Base-by-base conservation (phyloP, 2,113 vertebrate species). In the Cyanoramphus novaezelandiae region DNA sequence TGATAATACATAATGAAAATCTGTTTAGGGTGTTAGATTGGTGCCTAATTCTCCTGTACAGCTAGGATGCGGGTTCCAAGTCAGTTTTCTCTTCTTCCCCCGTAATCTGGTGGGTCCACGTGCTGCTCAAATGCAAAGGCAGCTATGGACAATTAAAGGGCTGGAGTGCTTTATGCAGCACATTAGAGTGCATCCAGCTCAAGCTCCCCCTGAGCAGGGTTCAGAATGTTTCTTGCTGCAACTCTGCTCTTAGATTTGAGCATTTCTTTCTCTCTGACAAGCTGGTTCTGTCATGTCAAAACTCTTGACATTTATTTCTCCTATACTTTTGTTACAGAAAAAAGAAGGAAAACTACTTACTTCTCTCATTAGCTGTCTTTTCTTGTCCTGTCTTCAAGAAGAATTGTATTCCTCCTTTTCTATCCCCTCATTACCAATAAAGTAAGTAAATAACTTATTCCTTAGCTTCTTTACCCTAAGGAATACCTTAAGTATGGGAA, bases 141-240 rank as follows among this genome's bases (percentile, higher is more conserved):
- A 72, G 0, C 35, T 1, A 1, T 15, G 53, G 27, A 24, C 1
- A 3, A 23, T 35, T 28, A 47, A 86, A 75, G 43, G 57, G 23
- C 43, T 50, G 41, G 10, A 75, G 31, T 46, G 24, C 46, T 82
- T 75, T 71, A n/a, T 44, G 49, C 33, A 64, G 52, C 18, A 8
- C 1, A 4, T 50, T 24, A 28, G 44, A 63, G n/a, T 1, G 1
- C 35, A 31, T 76, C 27, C 29, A 52, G 28, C 41, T 86, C 2
- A 4, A 62, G 29, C 20, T 49, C 41, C 24, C 18, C 72, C 35
- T 49, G 63, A 72, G 49, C 31, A 39, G 39, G 7, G 21, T 60
- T 87, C 46, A 24, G 43, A 68, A 47, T 2, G 0, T n/a, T 75
- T 60, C 15, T 33, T 86, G n/a, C 28, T 82, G 52, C 0, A 0